phyloP scores from a whole-genome alignment of 2,888 invertebrate species.

The Ornithoptera alexandrae region DNA sequence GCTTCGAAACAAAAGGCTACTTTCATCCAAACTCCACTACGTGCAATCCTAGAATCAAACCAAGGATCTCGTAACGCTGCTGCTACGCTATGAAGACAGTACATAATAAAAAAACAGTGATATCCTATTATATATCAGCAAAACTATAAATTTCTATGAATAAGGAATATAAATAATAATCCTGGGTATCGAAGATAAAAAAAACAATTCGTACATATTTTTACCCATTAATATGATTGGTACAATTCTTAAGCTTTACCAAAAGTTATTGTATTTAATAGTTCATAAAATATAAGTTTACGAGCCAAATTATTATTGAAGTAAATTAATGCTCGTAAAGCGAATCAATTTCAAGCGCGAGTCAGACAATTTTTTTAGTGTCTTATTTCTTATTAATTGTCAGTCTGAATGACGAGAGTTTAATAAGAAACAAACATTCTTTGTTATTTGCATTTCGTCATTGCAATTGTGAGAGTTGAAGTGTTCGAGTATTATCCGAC shows the following conservation, averaged over 20 bases:
- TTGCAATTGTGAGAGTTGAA: neutral
- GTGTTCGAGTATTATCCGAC: constrained; percentile 1
- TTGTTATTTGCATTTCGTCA: neutral
- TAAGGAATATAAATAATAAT: no score
- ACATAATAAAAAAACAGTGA: no score
- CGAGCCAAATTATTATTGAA: constrained; percentile 13
- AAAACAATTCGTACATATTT: no score
- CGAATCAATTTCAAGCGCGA: constrained; percentile 24
- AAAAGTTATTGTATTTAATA: neutral
- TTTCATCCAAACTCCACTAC: no score
- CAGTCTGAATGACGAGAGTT: constrained; percentile 1
- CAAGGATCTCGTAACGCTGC: no score
- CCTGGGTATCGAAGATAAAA: no score
- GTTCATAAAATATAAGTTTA: constrained; percentile 3
- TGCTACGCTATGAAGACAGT: no score
- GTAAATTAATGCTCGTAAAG: constrained; percentile 15
- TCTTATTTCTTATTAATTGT: constrained; percentile 10
- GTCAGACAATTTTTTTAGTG: constrained; percentile 2
- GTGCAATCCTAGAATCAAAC: no score
- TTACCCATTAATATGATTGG: no score
- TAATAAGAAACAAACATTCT: constrained; percentile 1
- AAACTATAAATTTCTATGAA: no score
- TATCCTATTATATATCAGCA: no score
- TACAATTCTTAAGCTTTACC: neutral
- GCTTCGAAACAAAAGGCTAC: no score